Base-by-base conservation (phyloP, 2,113 vertebrate genomes). In the Blennius ocellaris region DNA sequence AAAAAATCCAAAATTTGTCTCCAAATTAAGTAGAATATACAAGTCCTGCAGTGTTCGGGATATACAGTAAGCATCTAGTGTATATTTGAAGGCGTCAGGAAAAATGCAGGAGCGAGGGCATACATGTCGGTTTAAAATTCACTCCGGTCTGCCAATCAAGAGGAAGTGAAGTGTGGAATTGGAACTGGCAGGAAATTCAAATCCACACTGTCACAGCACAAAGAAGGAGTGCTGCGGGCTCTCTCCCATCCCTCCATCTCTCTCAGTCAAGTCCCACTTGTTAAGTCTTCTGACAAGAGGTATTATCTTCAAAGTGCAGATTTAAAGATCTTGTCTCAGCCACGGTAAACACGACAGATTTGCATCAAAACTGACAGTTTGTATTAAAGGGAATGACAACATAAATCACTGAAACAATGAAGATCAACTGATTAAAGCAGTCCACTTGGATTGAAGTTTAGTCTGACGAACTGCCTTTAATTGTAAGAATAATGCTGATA, bases 151-250 rank as follows among this genome's bases (percentile, higher is more conserved):
- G 84, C 66, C 86, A 68, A 58, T 85, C 71, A 5, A 40, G 62
- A 38, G 56, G 66, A 81, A 91, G 86, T 87, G 73, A 67, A 84
- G 87, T 80, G 86, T 84, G 82, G 82, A 83, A 90, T 82, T 69
- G 73, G 51, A 89, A 66, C 73, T 84, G 90, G 82, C 89, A 91
- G 85, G 17, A 38, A 51, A 83, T 85, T 86, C 84, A 89, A 81
- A 86, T 79, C 83, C 76, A 57, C 78, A 75, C 76, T 69, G 80
- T 81, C 78, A 71, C 68, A 60, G 90, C 79, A 56, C 47, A 80
- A 86, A 72, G 68, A 45, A 76, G 73, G 74, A 76, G 53, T 6
- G 80, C 90, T 69, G 65, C 74, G 51, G 84, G 87, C 80, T 68
- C 37, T 54, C 73, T 72, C 69, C 76, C 81, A 44, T 80, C 56